Base-by-base conservation (phyloP, 1,140 invertebrate species). In the Drosophila erecta region DNA sequence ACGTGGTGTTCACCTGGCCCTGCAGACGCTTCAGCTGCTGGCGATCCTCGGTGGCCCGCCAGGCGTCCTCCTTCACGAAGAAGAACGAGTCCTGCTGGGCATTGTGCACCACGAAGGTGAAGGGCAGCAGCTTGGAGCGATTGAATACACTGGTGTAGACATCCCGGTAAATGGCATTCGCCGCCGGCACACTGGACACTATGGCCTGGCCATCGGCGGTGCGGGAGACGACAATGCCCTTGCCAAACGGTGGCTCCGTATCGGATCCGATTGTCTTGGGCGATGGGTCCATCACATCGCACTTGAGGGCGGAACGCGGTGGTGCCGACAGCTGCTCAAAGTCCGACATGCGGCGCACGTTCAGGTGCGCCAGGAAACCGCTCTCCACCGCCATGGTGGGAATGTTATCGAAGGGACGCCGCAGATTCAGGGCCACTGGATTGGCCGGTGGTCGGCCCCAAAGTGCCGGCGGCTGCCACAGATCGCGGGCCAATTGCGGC, bases 81-180 rank as follows among this genome's bases (percentile, higher is more conserved):
- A 98, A 98, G 93, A 99, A 98, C 11, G 97, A 96, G 87, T 98
- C 98, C 90, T 98, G 97, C 75, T 96, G 95, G 2, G 96, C 95
- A 47, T 96, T 97, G 92, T 98, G 97, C 11, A 97, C 95, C 2
- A 97, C 96, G 80, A 98, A 97, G 3, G 96, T 96, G 80, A 98
- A 96, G 43, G 97, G 96, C 43, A 99, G 93, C 72, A 98, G 94
- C 83, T 96, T 95, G 0, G 98, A 98, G 60, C 96, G 95, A 91
- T 99, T 99, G 89, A 99, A 97, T 1, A 99, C 97, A 2, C 97
- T 97, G 1, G 97, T 98, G 80, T 98, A 97, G 0, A 98, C 97
- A 92, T 98, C 97, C n/a, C 95, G 94, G 81, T 97, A 96, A 75
- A 98, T 97, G 14, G 96, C 94, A 91, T 97, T 97, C 0, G 97